Evolutionary conservation across 1,140 invertebrate genomes (phyloP), one percentile per base, ranked within the genome.

Genomic region (Panulirus ornatus): DNA sequence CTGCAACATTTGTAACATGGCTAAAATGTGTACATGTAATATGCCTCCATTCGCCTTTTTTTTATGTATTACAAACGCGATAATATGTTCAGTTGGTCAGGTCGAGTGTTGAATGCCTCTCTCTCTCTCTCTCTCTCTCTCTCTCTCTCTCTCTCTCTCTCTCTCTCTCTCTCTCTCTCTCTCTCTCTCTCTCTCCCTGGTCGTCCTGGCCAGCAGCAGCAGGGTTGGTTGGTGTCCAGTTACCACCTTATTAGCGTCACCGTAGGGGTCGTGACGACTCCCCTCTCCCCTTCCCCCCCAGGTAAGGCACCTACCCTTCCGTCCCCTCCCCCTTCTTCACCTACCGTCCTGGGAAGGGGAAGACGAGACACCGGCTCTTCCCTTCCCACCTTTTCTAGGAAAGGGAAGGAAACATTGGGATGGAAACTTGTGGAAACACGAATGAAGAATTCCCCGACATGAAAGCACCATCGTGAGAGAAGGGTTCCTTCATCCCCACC

Each of bases 151-250:
- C 44, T 38, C 36, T 34, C 51, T 54, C 51, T 34, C 22, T 81
- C 42, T 81, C 22, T 81, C 78, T 81, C 78, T 81, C 78, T 54
- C 78, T 81, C 73, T 42, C 34, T 38, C 73, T 42, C 27, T 73
- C 71, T 42, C 27, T 11, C 36, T 14, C 36, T 38, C 73, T 38
- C 40, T 76, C 30, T 40, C 38, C 22, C 73, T 76, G 30, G 9
- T 14, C 47, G n/a, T 22, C 40, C 11, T 5, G 76, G 40, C n/a
- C 27, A 44, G 19, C 44, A 79, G 16, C 76, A 42, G 11, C 8
- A 71, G 27, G 11, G 11, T 2, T 9, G 70, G 5, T 27, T 71
- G 6, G 76, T 79, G 76, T 79, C 27, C 3, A 36, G 44, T 51
- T 79, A 79, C 42, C 6, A 30, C n/a, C 44, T 51, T 79, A 79